Evolutionary conservation across 2,113 vertebrate species (phyloP), one percentile per base, ranked within the genome.

Genomic region (Scartelaos histophorus): DNA sequence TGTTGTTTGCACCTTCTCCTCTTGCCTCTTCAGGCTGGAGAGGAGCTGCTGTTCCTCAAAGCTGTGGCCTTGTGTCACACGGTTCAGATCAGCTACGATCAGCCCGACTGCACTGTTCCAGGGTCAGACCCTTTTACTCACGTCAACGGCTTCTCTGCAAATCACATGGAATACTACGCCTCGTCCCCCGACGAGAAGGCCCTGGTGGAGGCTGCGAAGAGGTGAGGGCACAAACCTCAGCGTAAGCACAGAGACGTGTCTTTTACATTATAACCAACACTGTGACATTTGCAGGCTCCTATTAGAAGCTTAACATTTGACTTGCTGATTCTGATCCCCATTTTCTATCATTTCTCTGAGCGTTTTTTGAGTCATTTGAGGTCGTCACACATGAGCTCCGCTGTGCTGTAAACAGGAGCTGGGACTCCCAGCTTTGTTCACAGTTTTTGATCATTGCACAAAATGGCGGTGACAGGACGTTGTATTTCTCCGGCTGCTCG

Each of bases 171-270:
- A 49, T 99, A 99, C 84, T 99, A 98, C 2, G 97, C 98, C 62
- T 96, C 98, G 3, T 99, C 97, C 0, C 98, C 98, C 1, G 98
- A 99, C 76, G 98, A 99, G 91, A 99, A 98, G 73, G 96, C 97
- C 72, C 92, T 99, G 16, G 96, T 99, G 35, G 98, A 99, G 92
- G 98, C 97, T 79, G 92, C 96, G 4, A 95, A 95, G 87, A 96
- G 97, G 98, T 98, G 78, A 11, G 29, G 71, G 5, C 19, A 7
- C 2, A 58, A 24, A 25, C 1, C 4, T 29, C 29, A 29, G 29
- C n/a, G n/a, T n/a, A n/a, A n/a, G n/a, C 29, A 29, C 29, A 29
- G 29, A 29, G 29, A 29, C 29, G n/a, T n/a, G n/a, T n/a, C n/a
- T n/a, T n/a, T n/a, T n/a, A n/a, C n/a, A n/a, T n/a, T n/a, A n/a